Conservation (phyloP, 2,113 vertebrate genomes). For the Dissostichus mawsoni region DNA sequence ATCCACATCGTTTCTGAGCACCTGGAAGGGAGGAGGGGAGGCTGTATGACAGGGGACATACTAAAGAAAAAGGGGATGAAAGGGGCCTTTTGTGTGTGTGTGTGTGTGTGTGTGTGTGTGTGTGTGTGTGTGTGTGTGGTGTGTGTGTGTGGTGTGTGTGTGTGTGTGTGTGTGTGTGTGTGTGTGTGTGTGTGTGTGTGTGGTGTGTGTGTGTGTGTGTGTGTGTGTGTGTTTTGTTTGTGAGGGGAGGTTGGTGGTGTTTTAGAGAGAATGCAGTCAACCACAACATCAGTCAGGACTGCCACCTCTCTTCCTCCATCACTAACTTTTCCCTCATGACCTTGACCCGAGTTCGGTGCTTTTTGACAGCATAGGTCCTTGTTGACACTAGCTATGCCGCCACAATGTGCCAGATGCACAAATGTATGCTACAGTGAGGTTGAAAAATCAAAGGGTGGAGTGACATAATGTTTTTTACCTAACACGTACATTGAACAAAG, state of each 20-base stretch:
- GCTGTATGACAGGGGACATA: constrained; percentile 65
- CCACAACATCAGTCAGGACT: constrained; percentile 73
- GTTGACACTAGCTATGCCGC: constrained; percentile 69
- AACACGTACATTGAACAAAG: constrained; percentile 22
- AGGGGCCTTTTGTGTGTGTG: constrained; percentile 11
- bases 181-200: too few species aligned
- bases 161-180: too few species aligned
- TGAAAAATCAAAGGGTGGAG: constrained; percentile 34
- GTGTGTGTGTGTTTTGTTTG: too few species aligned
- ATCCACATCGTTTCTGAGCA: constrained; percentile 68
- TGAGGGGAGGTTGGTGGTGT: constrained; percentile 15
- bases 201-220: constrained; percentile 10
- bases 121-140: constrained; percentile 13
- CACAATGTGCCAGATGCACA: constrained; percentile 56
- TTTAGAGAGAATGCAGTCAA: constrained; percentile 54
- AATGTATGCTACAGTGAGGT: constrained; percentile 23
- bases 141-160: too few species aligned
- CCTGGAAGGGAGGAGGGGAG: constrained; percentile 61
- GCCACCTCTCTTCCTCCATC: constrained; percentile 61
- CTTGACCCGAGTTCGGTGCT: constrained; percentile 73
- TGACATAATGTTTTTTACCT: constrained; percentile 34
- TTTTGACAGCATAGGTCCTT: constrained; percentile 68
- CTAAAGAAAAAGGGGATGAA: constrained; percentile 54
- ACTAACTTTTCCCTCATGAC: constrained; percentile 65
- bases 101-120: neutral